Base-by-base conservation (phyloP, 2,113 vertebrate genomes). In the Colaptes auratus region DNA sequence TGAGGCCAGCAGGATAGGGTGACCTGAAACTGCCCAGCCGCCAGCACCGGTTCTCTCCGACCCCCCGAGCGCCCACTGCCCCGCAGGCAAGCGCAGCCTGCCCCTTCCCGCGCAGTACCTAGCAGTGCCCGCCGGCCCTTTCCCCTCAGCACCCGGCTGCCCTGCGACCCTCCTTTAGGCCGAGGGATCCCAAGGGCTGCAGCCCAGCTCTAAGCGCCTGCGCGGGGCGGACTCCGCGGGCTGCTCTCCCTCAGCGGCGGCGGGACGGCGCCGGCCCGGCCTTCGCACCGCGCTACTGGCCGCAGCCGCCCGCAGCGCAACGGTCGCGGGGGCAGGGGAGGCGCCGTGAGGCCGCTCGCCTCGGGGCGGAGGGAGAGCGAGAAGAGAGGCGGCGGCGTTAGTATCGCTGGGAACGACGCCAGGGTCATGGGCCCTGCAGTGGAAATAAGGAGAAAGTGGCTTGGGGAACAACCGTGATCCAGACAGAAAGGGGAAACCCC, bases 31-130 rank as follows among this genome's bases (percentile, higher is more conserved):
- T 5, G 65, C 12, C 61, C 8, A 3, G 1, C 17, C 5, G 4
- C 9, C 46, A 2, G 36, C 39, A 0, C 19, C 1, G 33, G 5
- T 24, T 12, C 24, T 1, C 5, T 0, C 9, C 1, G 3, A 28
- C 7, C 35, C 53, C 15, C 11, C 23, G 0, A 6, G 6, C 6
- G 2, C 48, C 48, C 2, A 31, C 15, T 65, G 27, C 44, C 56
- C 23, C 17, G 2, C 33, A 3, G 1, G 7, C 2, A 8, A 13
- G 15, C 2, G 4, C 24, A 19, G 4, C n/a, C 16, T 15, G 19
- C 14, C 7, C 21, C 59, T 21, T 7, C 4, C 21, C 1, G 3
- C 25, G 2, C 59, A 4, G 39, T 9, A 55, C 70, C 28, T 9
- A 20, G 2, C 18, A 28, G 48, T 12, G 39, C 28, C 7, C 15